Evolutionary conservation across 2,797 vertebrate species (phyloP).

Genomic region (Zenarchopterus dispar): DNA sequence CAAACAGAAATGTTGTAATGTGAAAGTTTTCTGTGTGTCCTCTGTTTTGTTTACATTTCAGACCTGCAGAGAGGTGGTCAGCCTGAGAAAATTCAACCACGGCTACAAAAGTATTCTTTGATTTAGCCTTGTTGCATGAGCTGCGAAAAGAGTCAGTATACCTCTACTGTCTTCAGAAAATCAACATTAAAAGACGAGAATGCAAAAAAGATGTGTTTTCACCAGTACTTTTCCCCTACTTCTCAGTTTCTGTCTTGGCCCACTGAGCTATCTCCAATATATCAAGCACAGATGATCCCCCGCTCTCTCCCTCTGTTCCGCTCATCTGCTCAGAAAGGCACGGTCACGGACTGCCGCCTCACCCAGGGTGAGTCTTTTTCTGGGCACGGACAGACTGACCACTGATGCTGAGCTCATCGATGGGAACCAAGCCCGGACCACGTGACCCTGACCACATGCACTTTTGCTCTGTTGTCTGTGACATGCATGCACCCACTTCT

Average conservation of each 20-base stretch:
- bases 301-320: slow-evolving; percentile 11
- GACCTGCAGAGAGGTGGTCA: slow-evolving; percentile 1
- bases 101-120: too few species aligned
- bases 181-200: too few species aligned
- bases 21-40: neutral
- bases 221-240: neutral
- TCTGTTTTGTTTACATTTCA: neutral
- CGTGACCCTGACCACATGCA: slow-evolving; percentile 17
- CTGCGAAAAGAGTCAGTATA: too few species aligned
- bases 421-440: slow-evolving; percentile 23
- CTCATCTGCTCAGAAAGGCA: slow-evolving; percentile 14
- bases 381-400: slow-evolving; percentile 27
- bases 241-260: slow-evolving; percentile 6
- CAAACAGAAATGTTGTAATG: slow-evolving; percentile 6
- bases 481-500: slow-evolving; percentile 8
- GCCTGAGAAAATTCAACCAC: neutral
- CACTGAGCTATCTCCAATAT: slow-evolving; percentile 19
- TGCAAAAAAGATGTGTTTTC: neutral
- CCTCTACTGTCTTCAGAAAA: too few species aligned
- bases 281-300: slow-evolving; percentile 24
- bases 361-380: slow-evolving; percentile 9
- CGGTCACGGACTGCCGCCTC: neutral
- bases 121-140: too few species aligned
- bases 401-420: slow-evolving; percentile 53
- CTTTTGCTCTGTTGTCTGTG: slow-evolving; percentile 3